Conservation (phyloP, 2,113 vertebrate species). For the Lophochroa leadbeateri region DNA sequence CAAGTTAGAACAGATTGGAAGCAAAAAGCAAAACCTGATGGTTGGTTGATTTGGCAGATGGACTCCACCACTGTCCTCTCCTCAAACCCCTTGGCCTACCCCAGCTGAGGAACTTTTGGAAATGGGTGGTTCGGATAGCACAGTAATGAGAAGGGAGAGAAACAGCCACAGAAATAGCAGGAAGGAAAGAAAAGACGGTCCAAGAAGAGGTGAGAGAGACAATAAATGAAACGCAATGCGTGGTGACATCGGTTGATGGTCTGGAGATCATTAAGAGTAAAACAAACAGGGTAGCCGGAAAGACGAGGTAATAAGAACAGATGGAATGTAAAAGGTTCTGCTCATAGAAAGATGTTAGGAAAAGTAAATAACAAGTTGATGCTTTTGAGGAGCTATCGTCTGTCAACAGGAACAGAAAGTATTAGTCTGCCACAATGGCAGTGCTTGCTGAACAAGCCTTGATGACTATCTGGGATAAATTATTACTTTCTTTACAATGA, state of each 20-base stretch:
- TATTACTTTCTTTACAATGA: not conserved
- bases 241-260: not conserved
- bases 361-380: not conserved
- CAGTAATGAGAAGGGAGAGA: not conserved
- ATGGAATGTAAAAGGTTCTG: not conserved
- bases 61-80: not conserved
- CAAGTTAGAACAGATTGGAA: not conserved
- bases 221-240: not conserved
- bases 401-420: not conserved
- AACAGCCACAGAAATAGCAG: rapidly evolving
- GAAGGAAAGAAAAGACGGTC: not conserved
- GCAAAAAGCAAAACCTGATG: not conserved
- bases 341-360: not conserved
- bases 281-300: not conserved
- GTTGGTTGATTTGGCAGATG: not conserved
- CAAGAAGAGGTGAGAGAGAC: not conserved
- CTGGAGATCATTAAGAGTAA: not conserved
- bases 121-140: not conserved
- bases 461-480: not conserved
- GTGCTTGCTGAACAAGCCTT: not conserved
- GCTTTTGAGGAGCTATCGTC: not conserved
- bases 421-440: not conserved
- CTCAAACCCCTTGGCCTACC: not conserved
- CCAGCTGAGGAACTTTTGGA: not conserved
- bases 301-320: not conserved